phyloP scores from a whole-genome alignment of 2,888 invertebrate genomes.

The Parascotia fuliginaria region DNA sequence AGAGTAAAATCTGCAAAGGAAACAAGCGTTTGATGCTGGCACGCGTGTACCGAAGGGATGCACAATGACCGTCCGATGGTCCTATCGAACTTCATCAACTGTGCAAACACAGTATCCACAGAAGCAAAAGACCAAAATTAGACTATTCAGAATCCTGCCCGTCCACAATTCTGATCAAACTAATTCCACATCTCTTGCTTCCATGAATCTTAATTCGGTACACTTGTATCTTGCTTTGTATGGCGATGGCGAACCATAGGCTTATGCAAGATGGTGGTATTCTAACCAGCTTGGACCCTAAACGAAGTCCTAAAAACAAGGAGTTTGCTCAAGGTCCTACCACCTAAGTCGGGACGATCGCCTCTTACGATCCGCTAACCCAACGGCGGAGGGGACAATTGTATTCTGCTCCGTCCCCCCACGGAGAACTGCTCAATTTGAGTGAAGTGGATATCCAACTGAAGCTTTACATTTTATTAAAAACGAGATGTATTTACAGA shows the following conservation, averaged over 20 bases:
- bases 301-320: constrained; percentile 7
- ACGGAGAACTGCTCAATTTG: no score
- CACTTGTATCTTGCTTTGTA: constrained; percentile 20
- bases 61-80: background rate
- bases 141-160: background rate
- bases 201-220: background rate
- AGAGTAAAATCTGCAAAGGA: background rate
- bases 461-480: no score
- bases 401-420: constrained; percentile 42
- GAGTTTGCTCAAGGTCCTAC: constrained; percentile 22
- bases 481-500: no score
- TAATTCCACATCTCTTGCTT: background rate
- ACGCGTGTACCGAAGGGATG: background rate
- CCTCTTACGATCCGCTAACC: constrained; percentile 44
- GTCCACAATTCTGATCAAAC: no score
- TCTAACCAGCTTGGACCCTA: constrained; percentile 19
- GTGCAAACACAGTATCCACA: no score
- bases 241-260: constrained; percentile 13
- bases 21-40: background rate
- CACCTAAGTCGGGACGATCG: constrained; percentile 39
- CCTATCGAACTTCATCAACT: no score
- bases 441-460: no score
- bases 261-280: constrained; percentile 32
- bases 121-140: background rate
- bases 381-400: constrained; percentile 31